These are phyloP conservation scores for Enteromius argenteus DNA, from an alignment of 2,797 vertebrate genomes.

Conservation along the genomic window DNA sequence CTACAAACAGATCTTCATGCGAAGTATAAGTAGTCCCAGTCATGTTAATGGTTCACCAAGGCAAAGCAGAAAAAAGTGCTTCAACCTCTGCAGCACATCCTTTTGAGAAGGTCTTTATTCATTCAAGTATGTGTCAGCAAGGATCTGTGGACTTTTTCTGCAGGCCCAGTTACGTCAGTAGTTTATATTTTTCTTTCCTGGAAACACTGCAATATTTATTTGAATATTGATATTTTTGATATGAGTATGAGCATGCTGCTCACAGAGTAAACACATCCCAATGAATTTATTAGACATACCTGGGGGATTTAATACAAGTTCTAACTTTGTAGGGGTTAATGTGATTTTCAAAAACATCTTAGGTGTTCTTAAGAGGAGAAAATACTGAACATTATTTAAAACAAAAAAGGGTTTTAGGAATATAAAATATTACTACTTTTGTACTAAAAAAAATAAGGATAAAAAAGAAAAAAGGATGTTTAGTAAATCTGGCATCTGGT, in stretches of 20 bases:
- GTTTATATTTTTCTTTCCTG: neutral
- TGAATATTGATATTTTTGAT: neutral
- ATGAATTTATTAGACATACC: neutral
- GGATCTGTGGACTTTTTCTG: neutral
- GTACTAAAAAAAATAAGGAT: neutral
- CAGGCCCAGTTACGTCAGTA: neutral
- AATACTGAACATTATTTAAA: neutral
- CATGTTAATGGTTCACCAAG: neutral
- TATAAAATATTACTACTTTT: neutral
- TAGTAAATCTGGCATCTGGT: neutral
- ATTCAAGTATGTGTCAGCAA: constrained; percentile 4
- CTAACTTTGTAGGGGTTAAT: neutral
- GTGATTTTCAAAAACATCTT: neutral
- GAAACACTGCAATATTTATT: neutral
- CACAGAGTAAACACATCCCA: neutral
- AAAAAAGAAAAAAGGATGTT: neutral
- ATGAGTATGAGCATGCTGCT: neutral
- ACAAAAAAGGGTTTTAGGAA: neutral
- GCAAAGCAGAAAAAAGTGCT: neutral
- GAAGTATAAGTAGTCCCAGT: neutral
- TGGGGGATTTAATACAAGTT: neutral
- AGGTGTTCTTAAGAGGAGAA: neutral
- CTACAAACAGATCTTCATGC: neutral
- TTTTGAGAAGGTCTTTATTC: neutral
- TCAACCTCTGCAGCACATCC: neutral